Percentiles rank a stretch among this genome's conserved stretches.
phyloP scores from a whole-genome alignment of 2,888 invertebrate species.

The Rhorus exstirpatorius region DNA sequence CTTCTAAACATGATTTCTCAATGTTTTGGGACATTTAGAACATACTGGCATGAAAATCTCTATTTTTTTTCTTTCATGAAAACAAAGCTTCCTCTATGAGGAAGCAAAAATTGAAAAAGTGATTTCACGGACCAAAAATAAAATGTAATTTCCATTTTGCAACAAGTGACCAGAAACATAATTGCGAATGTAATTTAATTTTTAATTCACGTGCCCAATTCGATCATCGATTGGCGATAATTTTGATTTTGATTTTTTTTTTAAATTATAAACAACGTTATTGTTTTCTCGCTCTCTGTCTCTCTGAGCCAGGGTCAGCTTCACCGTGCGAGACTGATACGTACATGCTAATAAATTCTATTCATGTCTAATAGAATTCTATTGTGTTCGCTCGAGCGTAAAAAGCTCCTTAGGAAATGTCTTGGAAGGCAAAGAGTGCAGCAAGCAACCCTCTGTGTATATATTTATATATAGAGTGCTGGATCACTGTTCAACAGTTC shows the following conservation, averaged over 20 bases:
- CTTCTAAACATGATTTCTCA: too few relatives aligned
- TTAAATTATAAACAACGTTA: background rate
- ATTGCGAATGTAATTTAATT: too few relatives aligned
- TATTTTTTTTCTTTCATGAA: too few relatives aligned
- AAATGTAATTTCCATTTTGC: too few relatives aligned
- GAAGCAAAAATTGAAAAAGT: too few relatives aligned
- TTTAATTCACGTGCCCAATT: background rate
- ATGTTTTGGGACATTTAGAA: too few relatives aligned
- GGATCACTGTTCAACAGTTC: background rate
- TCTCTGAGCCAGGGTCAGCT: slow-evolving; percentile 7
- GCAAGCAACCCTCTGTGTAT: background rate
- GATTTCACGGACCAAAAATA: too few relatives aligned
- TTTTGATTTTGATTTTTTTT: background rate
- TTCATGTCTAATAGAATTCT: slow-evolving; percentile 62
- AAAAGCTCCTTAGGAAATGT: slow-evolving; percentile 70
- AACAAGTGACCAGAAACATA: too few relatives aligned
- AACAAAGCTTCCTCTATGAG: too few relatives aligned
- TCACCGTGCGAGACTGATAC: slow-evolving; percentile 19
- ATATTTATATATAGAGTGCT: background rate
- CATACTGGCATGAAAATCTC: too few relatives aligned
- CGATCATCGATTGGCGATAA: background rate
- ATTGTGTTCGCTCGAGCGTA: slow-evolving; percentile 72
- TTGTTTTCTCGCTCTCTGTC: too few relatives aligned
- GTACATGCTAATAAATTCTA: slow-evolving; percentile 21
- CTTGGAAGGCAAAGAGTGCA: slow-evolving; percentile 28